Evolutionary conservation across 2,888 invertebrate species (phyloP).

Genomic region (Trilocha varians): DNA sequence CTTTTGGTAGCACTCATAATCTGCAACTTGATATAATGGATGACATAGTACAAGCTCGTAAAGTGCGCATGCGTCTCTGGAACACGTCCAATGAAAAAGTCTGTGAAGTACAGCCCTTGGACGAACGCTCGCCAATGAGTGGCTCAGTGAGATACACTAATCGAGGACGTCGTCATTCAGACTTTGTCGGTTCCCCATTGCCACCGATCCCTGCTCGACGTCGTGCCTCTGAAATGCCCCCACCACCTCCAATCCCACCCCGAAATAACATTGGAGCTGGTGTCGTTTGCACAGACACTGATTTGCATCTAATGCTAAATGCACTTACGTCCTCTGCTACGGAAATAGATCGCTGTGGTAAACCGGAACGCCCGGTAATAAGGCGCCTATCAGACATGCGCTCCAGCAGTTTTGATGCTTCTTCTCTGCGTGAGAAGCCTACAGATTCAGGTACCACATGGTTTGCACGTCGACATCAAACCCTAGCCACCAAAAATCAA

Average conservation of each 20-base stretch:
- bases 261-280: constrained; percentile 75
- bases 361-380: constrained; percentile 66
- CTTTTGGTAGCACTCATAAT: constrained; percentile 85
- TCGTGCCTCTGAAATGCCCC: constrained; percentile 84
- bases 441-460: constrained; percentile 76
- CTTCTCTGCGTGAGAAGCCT: constrained; percentile 74
- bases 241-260: constrained; percentile 61
- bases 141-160: constrained; percentile 75
- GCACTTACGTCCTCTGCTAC: constrained; percentile 86
- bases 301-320: constrained; percentile 84
- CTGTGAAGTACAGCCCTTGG: constrained; percentile 86
- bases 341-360: constrained; percentile 82
- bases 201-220: constrained; percentile 76
- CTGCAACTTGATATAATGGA: constrained; percentile 91
- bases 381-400: constrained; percentile 79
- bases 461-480: constrained; percentile 86
- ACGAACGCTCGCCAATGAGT: constrained; percentile 74
- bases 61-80: constrained; percentile 88
- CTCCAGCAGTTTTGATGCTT: constrained; percentile 89
- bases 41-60: constrained; percentile 86
- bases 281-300: constrained; percentile 86
- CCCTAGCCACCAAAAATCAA: constrained; percentile 77
- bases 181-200: constrained; percentile 76
- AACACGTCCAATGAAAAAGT: constrained; percentile 85
- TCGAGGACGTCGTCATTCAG: constrained; percentile 80